These are phyloP conservation scores for Anabacerthia variegaticeps DNA, from an alignment of 2,797 vertebrate genomes.

Conservation along the genomic window DNA sequence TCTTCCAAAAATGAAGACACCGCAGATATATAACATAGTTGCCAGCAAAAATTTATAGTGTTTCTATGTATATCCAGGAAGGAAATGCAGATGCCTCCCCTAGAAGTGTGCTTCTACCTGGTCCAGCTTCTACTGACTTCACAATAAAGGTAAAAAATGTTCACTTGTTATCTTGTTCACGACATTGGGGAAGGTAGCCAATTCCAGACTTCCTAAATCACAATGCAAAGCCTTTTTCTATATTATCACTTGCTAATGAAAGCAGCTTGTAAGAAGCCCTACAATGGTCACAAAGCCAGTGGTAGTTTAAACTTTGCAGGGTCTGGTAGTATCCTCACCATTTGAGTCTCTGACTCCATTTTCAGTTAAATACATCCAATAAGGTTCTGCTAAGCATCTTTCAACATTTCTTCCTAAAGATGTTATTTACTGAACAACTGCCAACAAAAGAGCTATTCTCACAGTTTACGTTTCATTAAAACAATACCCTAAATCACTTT, in stretches of 20 bases:
- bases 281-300: neutral
- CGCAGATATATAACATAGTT: fast-evolving
- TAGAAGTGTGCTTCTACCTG: neutral
- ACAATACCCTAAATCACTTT: neutral
- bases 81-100: neutral
- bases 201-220: neutral
- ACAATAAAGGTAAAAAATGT: neutral
- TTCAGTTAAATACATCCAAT: neutral
- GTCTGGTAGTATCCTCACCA: neutral
- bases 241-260: neutral
- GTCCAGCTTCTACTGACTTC: neutral
- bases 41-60: neutral
- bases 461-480: neutral
- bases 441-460: neutral
- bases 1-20: neutral
- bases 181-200: neutral
- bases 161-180: neutral
- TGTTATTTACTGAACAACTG: neutral
- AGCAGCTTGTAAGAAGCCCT: neutral
- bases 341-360: neutral
- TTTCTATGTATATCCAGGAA: neutral
- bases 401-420: neutral
- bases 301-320: neutral
- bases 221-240: neutral
- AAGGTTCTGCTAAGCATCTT: neutral